Base-by-base conservation (phyloP, 1,140 invertebrate species). In the Caenorhabditis brenneri region DNA sequence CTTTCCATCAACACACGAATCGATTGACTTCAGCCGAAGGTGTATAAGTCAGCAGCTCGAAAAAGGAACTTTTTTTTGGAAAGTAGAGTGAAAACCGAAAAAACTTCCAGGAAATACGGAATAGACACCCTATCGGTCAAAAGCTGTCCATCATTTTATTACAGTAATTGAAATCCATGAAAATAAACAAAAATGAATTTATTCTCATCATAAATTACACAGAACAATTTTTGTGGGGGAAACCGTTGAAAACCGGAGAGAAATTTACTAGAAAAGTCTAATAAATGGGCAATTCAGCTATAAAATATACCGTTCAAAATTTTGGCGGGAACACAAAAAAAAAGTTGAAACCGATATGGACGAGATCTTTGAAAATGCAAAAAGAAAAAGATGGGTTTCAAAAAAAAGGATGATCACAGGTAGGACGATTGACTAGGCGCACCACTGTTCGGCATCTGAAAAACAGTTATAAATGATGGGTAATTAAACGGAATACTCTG, bases 381-480 rank as follows among this genome's bases (percentile, higher is more conserved):
- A 10, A 22, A 51, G n/a, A 7, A 51, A 51, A 5, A 22, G 19
- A 6, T 58, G 3, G 0, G 53, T 3, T 0, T 6, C 10, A 29
- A 29, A 58, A 16, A 58, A 29, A 19, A 27, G 31, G 33, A 36
- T 16, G 33, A 42, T 74, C 65, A 74, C 33, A 74, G 65, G 65
- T 46, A 74, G 10, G 65, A 74, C n/a, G 65, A 74, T 46, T 74
- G 65, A 42, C 36, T 42, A 5, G 65, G 65, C 65, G 65, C 65
- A 24, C 65, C 65, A 74, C 65, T 74, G 15, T 74, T 74, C 65
- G 65, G 65, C 65, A 74, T 42, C 65, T 74, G 65, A 42, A 74
- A 46, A 42, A 42, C 15, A 42, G 10, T 74, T 74, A 74, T 42
- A 74, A 42, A 24, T 74, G 36, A 39, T 65, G 5, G 15, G n/a